These are phyloP conservation scores for Eleginops maclovinus DNA, from an alignment of 2,113 vertebrate species.

Conservation along the genomic window DNA sequence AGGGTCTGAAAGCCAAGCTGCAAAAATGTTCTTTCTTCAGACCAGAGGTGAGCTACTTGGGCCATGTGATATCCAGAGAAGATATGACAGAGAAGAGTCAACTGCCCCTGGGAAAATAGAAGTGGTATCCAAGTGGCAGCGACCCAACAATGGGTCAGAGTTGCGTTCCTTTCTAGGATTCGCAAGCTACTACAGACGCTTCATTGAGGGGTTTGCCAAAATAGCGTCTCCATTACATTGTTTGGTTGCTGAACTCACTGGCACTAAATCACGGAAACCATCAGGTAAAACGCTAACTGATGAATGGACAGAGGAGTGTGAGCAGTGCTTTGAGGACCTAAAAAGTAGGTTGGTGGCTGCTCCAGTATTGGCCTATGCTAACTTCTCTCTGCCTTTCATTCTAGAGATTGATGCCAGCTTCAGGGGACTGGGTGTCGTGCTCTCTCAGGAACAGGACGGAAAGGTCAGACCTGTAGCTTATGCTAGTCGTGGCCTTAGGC, in stretches of 20 bases:
- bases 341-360: too few species aligned
- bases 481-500: background rate
- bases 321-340: too few species aligned
- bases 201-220: constrained; percentile 10
- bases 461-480: background rate
- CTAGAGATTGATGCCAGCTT: background rate
- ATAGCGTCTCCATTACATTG: constrained; percentile 18
- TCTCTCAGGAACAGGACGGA: constrained; percentile 19
- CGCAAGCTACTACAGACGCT: background rate
- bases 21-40: too few species aligned
- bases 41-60: constrained; percentile 23
- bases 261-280: too few species aligned
- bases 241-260: too few species aligned
- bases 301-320: too few species aligned
- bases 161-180: background rate
- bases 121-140: too few species aligned
- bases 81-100: too few species aligned
- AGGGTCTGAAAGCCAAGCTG: too few species aligned
- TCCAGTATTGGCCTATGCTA: too few species aligned
- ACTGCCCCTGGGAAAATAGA: constrained; percentile 10
- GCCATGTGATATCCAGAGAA: background rate
- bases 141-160: too few species aligned
- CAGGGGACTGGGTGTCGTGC: background rate
- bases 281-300: too few species aligned
- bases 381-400: background rate